Evolutionary conservation across 2,113 vertebrate genomes (phyloP).

Genomic region (Alexandromys fortis): DNA sequence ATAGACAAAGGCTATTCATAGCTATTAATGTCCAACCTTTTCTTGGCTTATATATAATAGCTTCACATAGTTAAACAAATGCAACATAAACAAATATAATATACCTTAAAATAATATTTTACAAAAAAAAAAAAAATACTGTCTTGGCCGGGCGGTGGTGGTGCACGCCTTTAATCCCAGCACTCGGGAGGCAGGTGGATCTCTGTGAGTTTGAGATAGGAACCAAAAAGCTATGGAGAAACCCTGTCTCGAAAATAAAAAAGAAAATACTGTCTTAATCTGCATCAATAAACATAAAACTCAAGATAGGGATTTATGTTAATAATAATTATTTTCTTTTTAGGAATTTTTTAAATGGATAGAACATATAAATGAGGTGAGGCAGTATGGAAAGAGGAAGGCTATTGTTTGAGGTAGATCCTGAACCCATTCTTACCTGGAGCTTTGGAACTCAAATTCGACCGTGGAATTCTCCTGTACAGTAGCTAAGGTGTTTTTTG

Average conservation of each 20-base stretch:
- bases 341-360: not conserved
- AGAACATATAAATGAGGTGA: no score
- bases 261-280: not conserved
- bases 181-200: no score
- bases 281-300: not conserved
- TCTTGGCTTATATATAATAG: no score
- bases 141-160: not conserved
- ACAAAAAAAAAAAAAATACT: not conserved
- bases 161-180: no score
- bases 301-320: not conserved
- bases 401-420: not conserved
- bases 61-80: no score
- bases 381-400: not conserved
- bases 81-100: no score
- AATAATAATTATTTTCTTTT: not conserved
- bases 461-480: not conserved
- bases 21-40: no score
- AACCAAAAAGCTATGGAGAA: no score
- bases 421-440: not conserved
- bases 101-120: no score
- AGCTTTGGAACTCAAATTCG: not conserved
- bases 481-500: not conserved
- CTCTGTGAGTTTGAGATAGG: no score
- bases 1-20: no score
- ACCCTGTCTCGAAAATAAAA: no score